Conservation (phyloP, 2,888 invertebrate genomes). For the Eudasyphora cyanicolor region DNA sequence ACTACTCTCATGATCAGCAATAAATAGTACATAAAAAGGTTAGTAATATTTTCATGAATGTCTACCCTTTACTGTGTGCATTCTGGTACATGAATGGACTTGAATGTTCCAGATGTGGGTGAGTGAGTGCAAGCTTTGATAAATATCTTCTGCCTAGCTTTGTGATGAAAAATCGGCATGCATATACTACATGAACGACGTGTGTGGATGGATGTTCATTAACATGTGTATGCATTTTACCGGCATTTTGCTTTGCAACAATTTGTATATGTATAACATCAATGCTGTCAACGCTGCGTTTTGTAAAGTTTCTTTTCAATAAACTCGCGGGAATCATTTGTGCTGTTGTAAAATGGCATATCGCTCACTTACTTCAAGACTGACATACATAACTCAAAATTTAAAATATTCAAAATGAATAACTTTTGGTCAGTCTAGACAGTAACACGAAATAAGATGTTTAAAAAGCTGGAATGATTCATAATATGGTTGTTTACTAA, state of each 20-base stretch:
- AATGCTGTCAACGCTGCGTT: neutral
- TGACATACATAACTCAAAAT: too few relatives aligned
- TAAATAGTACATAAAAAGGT: neutral
- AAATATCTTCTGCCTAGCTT: too few relatives aligned
- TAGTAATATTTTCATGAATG: neutral
- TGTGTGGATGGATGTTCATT: neutral
- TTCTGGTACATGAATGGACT: neutral
- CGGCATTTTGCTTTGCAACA: constrained; percentile 30
- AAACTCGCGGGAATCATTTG: too few relatives aligned
- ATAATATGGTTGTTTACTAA: too few relatives aligned
- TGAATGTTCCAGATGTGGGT: neutral
- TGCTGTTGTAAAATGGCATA: too few relatives aligned
- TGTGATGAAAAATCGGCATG: neutral
- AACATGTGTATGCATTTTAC: constrained; percentile 19
- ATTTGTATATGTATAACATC: constrained; percentile 10
- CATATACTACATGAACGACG: too few relatives aligned
- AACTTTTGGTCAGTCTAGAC: too few relatives aligned
- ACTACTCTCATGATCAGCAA: neutral
- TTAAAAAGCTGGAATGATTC: too few relatives aligned
- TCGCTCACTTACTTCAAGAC: too few relatives aligned
- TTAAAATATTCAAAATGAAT: too few relatives aligned
- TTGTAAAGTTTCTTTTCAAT: too few relatives aligned
- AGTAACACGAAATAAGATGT: too few relatives aligned
- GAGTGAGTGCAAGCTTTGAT: neutral
- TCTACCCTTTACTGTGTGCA: neutral